Evolutionary conservation across 2,113 vertebrate genomes (phyloP), one percentile per base, ranked within the genome.

Genomic region (Rousettus leschenaultii): DNA sequence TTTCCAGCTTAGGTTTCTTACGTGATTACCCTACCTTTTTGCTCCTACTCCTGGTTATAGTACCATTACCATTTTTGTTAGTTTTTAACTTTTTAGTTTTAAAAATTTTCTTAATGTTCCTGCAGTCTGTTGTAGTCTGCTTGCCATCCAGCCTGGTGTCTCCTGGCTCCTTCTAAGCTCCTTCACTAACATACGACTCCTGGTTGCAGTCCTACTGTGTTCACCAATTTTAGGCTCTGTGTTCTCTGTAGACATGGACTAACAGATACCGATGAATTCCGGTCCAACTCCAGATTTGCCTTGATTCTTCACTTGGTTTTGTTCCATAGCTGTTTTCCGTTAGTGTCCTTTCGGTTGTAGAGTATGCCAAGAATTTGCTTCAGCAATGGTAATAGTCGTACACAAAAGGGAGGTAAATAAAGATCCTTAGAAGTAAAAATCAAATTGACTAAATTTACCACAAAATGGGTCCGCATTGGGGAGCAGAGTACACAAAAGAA

Each of bases 151-250:
- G 3, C 14, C 28, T 1, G 18, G 7, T 33, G 7, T 73, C 26
- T 77, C 15, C 43, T 24, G 68, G 3, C 3, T 24, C 38, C 14
- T 19, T 43, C 4, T 2, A 3, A 38, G 19, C 24, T 19, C 14
- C 12, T 63, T 55, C 53, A 12, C 7, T 51, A 82, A 8, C 0
- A 1, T 5, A 30, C 21, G 21, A 24, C 33, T 45, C 15, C 1
- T 61, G 1, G 16, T 9, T 14, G 1, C 38, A n/a, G 1, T 7
- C 26, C 2, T 77, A 1, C 22, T 53, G 38, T 65, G 18, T 22
- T 59, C 38, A 63, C 9, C 9, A 28, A 2, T 4, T 22, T 38
- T 28, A 16, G 75, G 10, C 11, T 21, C n/a, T 2, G 6, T 33
- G n/a, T 11, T 79, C 26, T n/a, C 18, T 48, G 22, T 51, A 12